Evolutionary conservation across 1,140 invertebrate genomes (phyloP), one percentile per base, ranked within the genome.

Genomic region (Neodiprion pinetum): DNA sequence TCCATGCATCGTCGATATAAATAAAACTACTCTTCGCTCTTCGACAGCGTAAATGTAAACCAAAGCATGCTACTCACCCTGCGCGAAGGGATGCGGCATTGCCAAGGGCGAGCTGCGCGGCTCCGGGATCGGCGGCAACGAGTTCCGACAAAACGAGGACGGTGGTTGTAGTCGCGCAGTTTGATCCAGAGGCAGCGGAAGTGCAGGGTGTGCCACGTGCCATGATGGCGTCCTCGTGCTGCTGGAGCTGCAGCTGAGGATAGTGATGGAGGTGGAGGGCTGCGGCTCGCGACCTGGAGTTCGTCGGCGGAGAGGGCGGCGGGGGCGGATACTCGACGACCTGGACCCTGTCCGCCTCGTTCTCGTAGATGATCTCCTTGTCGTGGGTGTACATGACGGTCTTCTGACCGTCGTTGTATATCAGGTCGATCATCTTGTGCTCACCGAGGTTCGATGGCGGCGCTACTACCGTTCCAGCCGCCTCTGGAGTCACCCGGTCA

Each of bases 371-470:
- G 74, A 89, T 89, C 79, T 89, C 88, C 65, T 89, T 89, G 75
- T 89, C 88, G 75, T 89, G 88, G 1, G 94, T 95, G 79, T 95
- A 95, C 82, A 94, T 94, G 28, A 95, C 93, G 0, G 93, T 95
- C 82, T 95, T 94, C 81, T 94, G 94, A 47, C 94, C 94, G 78
- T 95, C 94, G 81, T 94, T 94, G 85, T 95, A 95, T 79, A 95
- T 95, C 72, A 95, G 86, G 87, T 95, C 94, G 79, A 95, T 94
- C 75, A 86, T 93, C 89, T 81, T 93, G 79, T 92, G 92, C 50
- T 92, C 91, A n/a, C 91, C 88, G 78, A 92, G 91, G 72, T 87
- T 89, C 73, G 92, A 89, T 80, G 89, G 87, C 75, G 90, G 86
- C 67, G 90, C 89, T 74, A 90, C 90, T 70, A 90, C 88, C 12